Conservation (phyloP, 1,140 invertebrate species). For the Lepidurus arcticus region DNA sequence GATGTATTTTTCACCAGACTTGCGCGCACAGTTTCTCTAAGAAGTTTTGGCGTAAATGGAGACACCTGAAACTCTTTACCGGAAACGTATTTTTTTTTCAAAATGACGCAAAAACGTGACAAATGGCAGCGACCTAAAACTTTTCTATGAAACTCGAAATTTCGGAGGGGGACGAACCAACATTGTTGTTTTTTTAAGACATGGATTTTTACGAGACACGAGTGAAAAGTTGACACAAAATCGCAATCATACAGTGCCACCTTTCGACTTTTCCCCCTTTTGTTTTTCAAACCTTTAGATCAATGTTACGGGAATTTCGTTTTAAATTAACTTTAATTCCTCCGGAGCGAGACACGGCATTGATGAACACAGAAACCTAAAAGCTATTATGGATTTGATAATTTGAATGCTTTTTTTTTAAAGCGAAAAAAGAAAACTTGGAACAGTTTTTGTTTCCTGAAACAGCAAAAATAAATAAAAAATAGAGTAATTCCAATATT, state of each 20-base stretch:
- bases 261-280: neutral
- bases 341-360: too few species aligned
- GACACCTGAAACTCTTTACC: neutral
- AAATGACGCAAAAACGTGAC: neutral
- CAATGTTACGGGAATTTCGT: neutral
- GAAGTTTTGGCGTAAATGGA: neutral
- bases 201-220: conserved; percentile 3
- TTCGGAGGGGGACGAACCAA: neutral
- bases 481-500: neutral
- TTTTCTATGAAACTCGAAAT: neutral
- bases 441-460: neutral
- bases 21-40: neutral
- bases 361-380: too few species aligned
- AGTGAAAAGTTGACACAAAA: conserved; percentile 8
- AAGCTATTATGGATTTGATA: too few species aligned
- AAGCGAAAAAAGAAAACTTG: neutral
- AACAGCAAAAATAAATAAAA: neutral
- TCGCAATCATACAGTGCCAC: neutral
- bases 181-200: neutral
- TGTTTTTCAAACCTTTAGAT: neutral
- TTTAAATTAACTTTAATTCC: neutral
- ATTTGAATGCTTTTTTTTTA: too few species aligned
- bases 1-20: conserved; percentile 1
- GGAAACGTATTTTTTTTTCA: neutral
- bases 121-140: neutral